Percentiles rank a stretch among this genome's conserved stretches.
Evolutionary conservation across 92 coral and sea anemone genomes (phyloP).

Genomic region (Desmophyllum pertusum): DNA sequence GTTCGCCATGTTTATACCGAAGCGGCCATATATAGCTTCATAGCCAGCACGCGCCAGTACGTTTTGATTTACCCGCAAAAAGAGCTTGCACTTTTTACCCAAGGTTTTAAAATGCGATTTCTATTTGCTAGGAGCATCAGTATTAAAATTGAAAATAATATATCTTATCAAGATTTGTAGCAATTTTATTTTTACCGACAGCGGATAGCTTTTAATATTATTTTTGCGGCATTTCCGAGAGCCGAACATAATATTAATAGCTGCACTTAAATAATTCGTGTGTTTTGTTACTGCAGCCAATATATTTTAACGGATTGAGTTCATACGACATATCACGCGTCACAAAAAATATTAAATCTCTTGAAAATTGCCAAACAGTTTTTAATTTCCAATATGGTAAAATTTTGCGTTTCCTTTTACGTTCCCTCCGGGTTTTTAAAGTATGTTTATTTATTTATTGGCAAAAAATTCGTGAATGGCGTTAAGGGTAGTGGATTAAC

Average conservation of each 20-base stretch:
- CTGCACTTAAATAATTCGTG: neutral
- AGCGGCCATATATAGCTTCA: no score
- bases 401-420: conserved; percentile 17
- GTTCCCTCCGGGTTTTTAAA: conserved; percentile 18
- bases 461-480: conserved; percentile 1
- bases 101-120: neutral
- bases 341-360: neutral
- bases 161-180: neutral
- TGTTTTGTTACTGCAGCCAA: neutral
- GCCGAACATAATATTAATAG: neutral
- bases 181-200: neutral
- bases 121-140: neutral
- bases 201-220: neutral
- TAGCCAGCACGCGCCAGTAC: no score
- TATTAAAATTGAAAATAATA: neutral
- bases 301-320: conserved; percentile 35
- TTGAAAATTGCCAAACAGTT: neutral
- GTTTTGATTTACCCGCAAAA: no score
- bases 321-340: conserved; percentile 22
- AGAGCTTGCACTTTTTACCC: no score
- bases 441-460: conserved; percentile 1
- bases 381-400: neutral
- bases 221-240: neutral
- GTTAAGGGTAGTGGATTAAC: neutral
- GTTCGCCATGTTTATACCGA: neutral